phyloP scores from a whole-genome alignment of 2,888 invertebrate genomes.

The Ecliptopera silaceata region DNA sequence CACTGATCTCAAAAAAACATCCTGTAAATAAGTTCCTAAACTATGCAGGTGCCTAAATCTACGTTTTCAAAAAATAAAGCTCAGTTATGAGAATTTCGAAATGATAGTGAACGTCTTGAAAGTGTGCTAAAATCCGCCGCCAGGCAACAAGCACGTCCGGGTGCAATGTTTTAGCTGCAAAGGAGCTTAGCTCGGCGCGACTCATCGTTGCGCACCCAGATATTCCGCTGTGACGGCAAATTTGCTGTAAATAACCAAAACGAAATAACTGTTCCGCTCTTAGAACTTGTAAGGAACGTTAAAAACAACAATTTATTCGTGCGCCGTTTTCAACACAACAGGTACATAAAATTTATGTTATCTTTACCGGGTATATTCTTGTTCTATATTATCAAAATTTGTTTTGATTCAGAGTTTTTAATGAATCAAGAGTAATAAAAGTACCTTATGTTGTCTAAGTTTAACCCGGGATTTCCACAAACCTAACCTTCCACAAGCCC shows the following conservation, averaged over 20 bases:
- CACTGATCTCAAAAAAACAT: too few relatives aligned
- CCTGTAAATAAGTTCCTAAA: too few relatives aligned
- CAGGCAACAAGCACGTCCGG: conserved; percentile 49
- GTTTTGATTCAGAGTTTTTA: too few relatives aligned
- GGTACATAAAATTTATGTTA: too few relatives aligned
- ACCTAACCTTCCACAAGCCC: too few relatives aligned
- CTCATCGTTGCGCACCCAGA: conserved; percentile 42
- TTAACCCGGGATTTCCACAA: too few relatives aligned
- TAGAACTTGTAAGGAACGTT: not conserved
- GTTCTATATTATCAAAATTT: too few relatives aligned
- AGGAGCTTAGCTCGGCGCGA: conserved; percentile 44
- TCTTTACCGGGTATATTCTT: too few relatives aligned
- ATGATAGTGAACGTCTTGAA: conserved; percentile 10
- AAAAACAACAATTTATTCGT: not conserved
- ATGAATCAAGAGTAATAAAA: too few relatives aligned
- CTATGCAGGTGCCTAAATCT: too few relatives aligned
- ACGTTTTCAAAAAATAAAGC: not conserved
- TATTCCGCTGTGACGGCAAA: conserved; percentile 20
- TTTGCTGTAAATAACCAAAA: conserved; percentile 12
- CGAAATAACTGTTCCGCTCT: not conserved
- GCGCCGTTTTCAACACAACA: not conserved
- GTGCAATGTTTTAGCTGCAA: conserved; percentile 44
- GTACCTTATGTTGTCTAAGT: too few relatives aligned
- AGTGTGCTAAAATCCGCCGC: conserved; percentile 38
- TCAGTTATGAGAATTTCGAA: conserved; percentile 2